A percentile compares a stretch with the other conserved stretches of the same genome.
phyloP scores from a whole-genome alignment of 2,888 invertebrate genomes.

The Lithosia quadra region DNA sequence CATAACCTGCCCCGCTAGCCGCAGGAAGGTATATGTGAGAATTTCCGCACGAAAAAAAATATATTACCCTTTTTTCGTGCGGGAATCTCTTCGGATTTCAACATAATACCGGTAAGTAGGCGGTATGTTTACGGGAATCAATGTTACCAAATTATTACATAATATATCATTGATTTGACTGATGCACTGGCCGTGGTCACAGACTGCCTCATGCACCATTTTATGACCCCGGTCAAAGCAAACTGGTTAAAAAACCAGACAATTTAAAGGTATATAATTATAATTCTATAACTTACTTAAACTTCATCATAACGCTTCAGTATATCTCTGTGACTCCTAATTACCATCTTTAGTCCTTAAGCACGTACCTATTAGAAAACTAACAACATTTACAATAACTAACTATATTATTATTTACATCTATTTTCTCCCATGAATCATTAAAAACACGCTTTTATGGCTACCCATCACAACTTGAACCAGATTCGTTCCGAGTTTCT shows the following conservation, averaged over 20 bases:
- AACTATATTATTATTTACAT: slow-evolving; percentile 47
- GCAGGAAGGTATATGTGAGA: too few species aligned
- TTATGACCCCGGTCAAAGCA: not conserved
- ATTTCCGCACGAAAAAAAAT: too few species aligned
- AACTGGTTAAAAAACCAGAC: not conserved
- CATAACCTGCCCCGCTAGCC: too few species aligned
- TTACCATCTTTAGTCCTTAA: not conserved
- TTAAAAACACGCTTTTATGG: slow-evolving; percentile 51
- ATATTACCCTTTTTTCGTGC: too few species aligned
- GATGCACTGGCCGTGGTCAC: not conserved
- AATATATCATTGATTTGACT: not conserved
- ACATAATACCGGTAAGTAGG: too few species aligned
- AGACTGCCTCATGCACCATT: too few species aligned
- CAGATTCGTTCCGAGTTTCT: slow-evolving; percentile 27
- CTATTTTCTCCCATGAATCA: slow-evolving; percentile 46
- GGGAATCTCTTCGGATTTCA: too few species aligned
- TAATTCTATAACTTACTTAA: not conserved
- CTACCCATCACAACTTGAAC: slow-evolving; percentile 42
- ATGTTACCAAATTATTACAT: too few species aligned
- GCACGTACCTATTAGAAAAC: not conserved
- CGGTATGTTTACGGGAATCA: too few species aligned
- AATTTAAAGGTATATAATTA: not conserved
- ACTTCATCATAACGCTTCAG: not conserved
- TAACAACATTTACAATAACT: slow-evolving; percentile 32
- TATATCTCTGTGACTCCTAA: not conserved